A percentile compares a stretch with the other conserved stretches of the same genome.
Evolutionary conservation across 2,888 invertebrate species (phyloP).

Genomic region (Falcaria lacertinaria): DNA sequence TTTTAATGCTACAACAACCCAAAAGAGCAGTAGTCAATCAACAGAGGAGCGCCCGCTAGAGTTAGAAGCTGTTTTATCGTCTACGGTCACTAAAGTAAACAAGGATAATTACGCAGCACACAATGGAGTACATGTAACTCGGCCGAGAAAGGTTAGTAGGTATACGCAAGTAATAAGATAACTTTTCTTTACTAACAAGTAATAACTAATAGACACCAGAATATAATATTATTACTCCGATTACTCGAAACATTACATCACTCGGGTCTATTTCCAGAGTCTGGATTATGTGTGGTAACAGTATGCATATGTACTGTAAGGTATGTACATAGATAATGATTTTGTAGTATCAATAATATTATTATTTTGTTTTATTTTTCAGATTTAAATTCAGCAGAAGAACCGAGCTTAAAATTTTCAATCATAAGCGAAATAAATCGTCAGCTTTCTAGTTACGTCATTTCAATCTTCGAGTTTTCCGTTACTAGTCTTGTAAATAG

Average conservation of each 20-base stretch:
- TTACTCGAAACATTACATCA: no score
- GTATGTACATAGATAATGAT: no score
- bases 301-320: no score
- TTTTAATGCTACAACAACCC: slow-evolving; percentile 10
- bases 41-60: slow-evolving; percentile 48
- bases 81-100: slow-evolving; percentile 37
- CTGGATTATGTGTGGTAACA: no score
- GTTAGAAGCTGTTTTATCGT: slow-evolving; percentile 56
- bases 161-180: not conserved
- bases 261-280: no score
- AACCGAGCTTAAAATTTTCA: slow-evolving; percentile 8
- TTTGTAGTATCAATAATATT: no score
- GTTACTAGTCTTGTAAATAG: slow-evolving; percentile 43
- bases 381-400: slow-evolving; percentile 24
- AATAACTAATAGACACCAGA: not conserved
- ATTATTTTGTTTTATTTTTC: slow-evolving; percentile 9
- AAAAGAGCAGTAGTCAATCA: slow-evolving; percentile 17
- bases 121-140: slow-evolving; percentile 12
- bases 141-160: slow-evolving; percentile 30
- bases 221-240: no score
- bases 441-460: slow-evolving; percentile 32
- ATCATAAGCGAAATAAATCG: slow-evolving; percentile 22
- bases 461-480: slow-evolving; percentile 34
- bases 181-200: not conserved
- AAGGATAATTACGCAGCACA: slow-evolving; percentile 10